Evolutionary conservation across 2,113 vertebrate species (phyloP).

Genomic region (Urocitellus parryii): DNA sequence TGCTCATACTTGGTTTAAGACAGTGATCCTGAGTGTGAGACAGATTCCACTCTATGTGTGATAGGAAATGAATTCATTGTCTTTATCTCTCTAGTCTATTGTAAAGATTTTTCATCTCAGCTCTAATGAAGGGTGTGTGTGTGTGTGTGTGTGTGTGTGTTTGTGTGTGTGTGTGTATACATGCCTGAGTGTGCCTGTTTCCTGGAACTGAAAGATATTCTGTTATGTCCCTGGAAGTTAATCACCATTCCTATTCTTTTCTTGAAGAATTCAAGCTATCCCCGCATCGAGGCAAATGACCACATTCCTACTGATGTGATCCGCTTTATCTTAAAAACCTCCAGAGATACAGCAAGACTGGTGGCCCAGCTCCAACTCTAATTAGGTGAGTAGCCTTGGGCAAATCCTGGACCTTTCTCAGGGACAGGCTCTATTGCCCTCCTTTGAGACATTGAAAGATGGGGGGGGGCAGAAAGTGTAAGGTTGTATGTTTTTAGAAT

Average conservation of each 20-base stretch:
- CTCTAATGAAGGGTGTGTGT: background rate
- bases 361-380: background rate
- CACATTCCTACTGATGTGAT: slow-evolving; percentile 28
- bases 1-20: background rate
- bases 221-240: background rate
- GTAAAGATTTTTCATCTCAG: background rate
- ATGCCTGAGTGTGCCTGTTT: background rate
- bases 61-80: background rate
- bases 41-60: background rate
- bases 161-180: background rate
- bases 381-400: background rate
- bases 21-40: background rate
- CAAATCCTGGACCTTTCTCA: slow-evolving; percentile 27
- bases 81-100: background rate
- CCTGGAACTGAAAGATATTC: slow-evolving; percentile 8
- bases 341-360: background rate
- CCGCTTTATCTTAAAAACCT: slow-evolving; percentile 40
- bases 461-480: background rate
- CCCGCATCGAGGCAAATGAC: background rate
- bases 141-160: background rate
- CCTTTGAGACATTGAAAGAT: background rate
- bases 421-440: background rate
- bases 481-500: background rate
- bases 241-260: background rate
- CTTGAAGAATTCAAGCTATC: slow-evolving; percentile 34